Base-by-base conservation (phyloP, 2,888 invertebrate genomes). In the Druceiella hillmani region DNA sequence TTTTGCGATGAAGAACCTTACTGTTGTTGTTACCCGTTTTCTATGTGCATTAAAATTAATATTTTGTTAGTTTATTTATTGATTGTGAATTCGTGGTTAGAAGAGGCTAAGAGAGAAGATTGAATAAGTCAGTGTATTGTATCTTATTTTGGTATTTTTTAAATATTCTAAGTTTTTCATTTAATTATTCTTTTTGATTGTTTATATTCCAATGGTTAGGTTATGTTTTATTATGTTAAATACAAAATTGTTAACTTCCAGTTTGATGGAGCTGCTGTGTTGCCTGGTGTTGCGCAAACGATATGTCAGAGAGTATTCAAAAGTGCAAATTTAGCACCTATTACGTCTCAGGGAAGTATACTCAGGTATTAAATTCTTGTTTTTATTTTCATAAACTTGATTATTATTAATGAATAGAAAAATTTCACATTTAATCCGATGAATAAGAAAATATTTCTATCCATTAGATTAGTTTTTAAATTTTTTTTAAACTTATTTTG, bases 241-340 rank as follows among this genome's bases (percentile, higher is more conserved):
- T n/a, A n/a, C n/a, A n/a, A n/a, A n/a, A n/a, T n/a, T n/a, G n/a
- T n/a, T n/a, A n/a, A n/a, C n/a, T n/a, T n/a, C n/a, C 55, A 71
- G 70, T 68, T 69, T 35, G 61, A 60, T 31, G 68, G 72, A 41
- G 71, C 66, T 50, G 58, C 68, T 1, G 47, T 49, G 3, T 69
- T 59, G 40, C 50, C 67, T 7, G 66, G 62, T 16, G 69, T 74
- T 41, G 67, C 68, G 29, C 68, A 75, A 41, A 53, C 58, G 4
- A 64, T 82, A 10, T 68, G 75, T 39, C 64, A 76, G 44, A 75
- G 76, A 50, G 77, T 94, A 31, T 81, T 79, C 51, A 82, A 87
- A 58, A 76, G 77, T 2, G 83, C 87, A 1, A 94, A 94, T 65
- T 72, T 93, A 16, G 80, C 83, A 4, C 74, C 79, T 35, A 76